Conservation (phyloP, 2,797 vertebrate species). For the Tarsius wallacei region DNA sequence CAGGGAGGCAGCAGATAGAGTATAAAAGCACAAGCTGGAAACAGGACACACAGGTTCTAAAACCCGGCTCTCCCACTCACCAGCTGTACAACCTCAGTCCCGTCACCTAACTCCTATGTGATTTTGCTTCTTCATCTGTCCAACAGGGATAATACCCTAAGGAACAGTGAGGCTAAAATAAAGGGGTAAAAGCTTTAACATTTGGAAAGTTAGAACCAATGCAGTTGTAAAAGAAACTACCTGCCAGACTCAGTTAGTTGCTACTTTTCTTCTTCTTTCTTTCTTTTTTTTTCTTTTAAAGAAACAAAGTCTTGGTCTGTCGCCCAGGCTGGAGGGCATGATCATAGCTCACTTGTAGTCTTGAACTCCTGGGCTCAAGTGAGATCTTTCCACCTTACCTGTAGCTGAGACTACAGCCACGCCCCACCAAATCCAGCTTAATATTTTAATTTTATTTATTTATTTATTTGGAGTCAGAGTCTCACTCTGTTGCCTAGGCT, state of each 20-base stretch:
- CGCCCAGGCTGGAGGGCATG: too few relatives aligned
- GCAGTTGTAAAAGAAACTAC: not conserved
- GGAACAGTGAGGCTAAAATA: not conserved
- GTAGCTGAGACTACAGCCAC: too few relatives aligned
- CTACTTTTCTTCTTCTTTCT: too few relatives aligned
- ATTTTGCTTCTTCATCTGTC: conserved; percentile 39
- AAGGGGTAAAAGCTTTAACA: not conserved
- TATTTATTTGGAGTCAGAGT: too few relatives aligned
- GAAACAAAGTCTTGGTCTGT: not conserved
- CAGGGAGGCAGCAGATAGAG: not conserved
- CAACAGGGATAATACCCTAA: not conserved
- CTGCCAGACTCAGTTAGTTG: not conserved
- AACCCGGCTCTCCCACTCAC: not conserved
- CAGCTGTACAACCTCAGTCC: not conserved
- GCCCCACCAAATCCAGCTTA: too few relatives aligned
- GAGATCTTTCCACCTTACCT: too few relatives aligned
- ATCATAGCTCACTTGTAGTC: too few relatives aligned
- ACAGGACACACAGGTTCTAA: not conserved
- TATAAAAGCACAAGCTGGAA: not conserved
- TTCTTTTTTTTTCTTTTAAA: not conserved
- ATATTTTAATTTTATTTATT: too few relatives aligned
- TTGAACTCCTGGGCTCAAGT: too few relatives aligned
- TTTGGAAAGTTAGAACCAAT: not conserved
- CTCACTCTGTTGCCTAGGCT: too few relatives aligned
- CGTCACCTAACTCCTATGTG: not conserved